phyloP scores from a whole-genome alignment of 2,113 vertebrate genomes.

The Plecturocebus donacophilus region DNA sequence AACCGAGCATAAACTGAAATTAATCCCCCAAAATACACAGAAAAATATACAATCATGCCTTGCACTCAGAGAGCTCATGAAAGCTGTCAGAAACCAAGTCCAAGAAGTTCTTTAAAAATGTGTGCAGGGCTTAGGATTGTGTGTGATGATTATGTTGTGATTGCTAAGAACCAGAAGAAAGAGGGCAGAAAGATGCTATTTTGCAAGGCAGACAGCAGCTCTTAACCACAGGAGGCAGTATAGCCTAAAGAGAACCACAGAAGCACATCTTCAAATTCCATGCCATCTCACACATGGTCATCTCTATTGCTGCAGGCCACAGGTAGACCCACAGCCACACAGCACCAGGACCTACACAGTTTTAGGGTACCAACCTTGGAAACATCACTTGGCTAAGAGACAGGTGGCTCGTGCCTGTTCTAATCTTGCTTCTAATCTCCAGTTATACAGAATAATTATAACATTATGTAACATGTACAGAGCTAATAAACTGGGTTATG shows the following conservation, averaged over 20 bases:
- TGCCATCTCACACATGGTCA: background rate
- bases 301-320: background rate
- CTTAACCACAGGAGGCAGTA: background rate
- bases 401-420: background rate
- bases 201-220: background rate
- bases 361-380: background rate
- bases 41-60: background rate
- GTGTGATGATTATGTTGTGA: background rate
- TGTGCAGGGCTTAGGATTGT: background rate
- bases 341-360: background rate
- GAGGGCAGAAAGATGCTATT: background rate
- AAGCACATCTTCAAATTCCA: background rate
- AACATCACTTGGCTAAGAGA: background rate
- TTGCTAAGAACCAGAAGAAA: background rate
- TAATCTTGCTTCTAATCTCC: background rate
- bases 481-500: background rate
- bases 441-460: background rate
- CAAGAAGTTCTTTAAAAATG: background rate
- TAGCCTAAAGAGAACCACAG: background rate
- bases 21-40: background rate
- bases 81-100: background rate
- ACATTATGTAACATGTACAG: background rate
- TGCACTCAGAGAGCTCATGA: background rate
- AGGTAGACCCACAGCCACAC: background rate
- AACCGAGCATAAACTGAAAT: background rate